These are phyloP conservation scores for Plumapathes pennacea DNA, from an alignment of 92 coral and sea anemone genomes.

Conservation along the genomic window DNA sequence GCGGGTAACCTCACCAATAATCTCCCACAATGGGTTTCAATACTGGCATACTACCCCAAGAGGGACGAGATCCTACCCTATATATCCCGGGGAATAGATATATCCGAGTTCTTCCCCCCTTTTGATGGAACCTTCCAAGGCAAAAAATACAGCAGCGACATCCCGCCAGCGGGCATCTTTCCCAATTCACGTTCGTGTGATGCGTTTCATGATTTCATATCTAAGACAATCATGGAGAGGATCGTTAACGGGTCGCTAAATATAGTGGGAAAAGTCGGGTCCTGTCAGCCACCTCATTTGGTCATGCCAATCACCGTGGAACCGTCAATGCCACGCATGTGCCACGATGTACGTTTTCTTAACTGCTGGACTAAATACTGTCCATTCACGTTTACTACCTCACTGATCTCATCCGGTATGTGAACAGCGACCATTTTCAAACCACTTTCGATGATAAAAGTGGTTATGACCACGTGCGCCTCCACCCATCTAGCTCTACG, in stretches of 20 bases:
- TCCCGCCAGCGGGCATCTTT: constrained; percentile 19
- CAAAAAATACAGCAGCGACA: neutral
- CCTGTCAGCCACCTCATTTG: constrained; percentile 28
- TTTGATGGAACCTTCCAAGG: constrained; percentile 27
- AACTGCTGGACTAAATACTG: constrained; percentile 22
- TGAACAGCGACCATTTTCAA: constrained; percentile 2
- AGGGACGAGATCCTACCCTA: constrained; percentile 42
- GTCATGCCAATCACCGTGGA: constrained; percentile 17
- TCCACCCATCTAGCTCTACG: neutral
- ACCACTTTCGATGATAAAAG: constrained; percentile 32
- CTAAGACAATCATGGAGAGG: constrained; percentile 24
- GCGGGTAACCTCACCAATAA: constrained; percentile 1
- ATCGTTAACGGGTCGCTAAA: constrained; percentile 33
- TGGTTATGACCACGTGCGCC: constrained; percentile 26
- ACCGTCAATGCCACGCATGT: constrained; percentile 24
- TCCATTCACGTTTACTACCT: constrained; percentile 7
- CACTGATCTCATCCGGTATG: constrained; percentile 9
- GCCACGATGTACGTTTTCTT: constrained; percentile 14
- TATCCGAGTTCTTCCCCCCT: constrained; percentile 30
- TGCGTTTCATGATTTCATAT: constrained; percentile 38
- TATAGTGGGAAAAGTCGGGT: constrained; percentile 36
- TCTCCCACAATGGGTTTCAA: constrained; percentile 10
- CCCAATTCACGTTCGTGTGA: constrained; percentile 23
- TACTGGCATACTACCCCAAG: constrained; percentile 10
- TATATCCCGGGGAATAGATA: constrained; percentile 18